phyloP scores from a whole-genome alignment of 2,797 vertebrate species.

The Hoplostethus mediterraneus region DNA sequence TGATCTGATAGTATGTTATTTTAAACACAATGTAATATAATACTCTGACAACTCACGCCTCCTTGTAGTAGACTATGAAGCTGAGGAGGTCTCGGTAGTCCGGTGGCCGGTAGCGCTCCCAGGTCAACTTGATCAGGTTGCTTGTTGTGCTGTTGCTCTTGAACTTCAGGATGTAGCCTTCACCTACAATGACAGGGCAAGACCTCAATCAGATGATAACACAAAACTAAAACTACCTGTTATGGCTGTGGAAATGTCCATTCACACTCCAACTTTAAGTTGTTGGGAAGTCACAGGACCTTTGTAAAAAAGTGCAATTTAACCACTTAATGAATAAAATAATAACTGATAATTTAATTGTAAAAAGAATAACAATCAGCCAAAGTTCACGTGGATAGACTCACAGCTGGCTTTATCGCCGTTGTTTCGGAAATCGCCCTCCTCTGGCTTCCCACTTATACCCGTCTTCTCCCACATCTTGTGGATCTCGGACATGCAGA shows the following conservation, averaged over 20 bases:
- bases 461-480: conserved; percentile 94
- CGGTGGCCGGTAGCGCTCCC: conserved; percentile 92
- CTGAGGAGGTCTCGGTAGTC: conserved; percentile 94
- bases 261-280: not conserved
- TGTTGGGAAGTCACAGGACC: not conserved
- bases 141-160: conserved; percentile 91
- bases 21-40: not conserved
- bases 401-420: conserved; percentile 97
- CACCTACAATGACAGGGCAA: conserved; percentile 84
- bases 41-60: conserved; percentile 90
- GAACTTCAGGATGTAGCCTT: conserved; percentile 92
- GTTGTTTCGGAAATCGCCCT: conserved; percentile 94
- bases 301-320: not conserved
- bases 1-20: not conserved
- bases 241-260: not conserved
- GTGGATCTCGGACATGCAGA: conserved; percentile 96
- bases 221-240: not conserved
- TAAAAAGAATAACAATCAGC: not conserved
- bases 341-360: not conserved
- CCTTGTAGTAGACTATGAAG: conserved; percentile 98
- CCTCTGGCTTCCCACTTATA: conserved; percentile 87
- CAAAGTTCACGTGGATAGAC: conserved; percentile 56
- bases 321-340: not conserved
- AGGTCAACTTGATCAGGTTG: conserved; percentile 90
- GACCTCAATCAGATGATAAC: not conserved